Conservation (phyloP, 2,113 vertebrate genomes). For the Phocoena sinus region DNA sequence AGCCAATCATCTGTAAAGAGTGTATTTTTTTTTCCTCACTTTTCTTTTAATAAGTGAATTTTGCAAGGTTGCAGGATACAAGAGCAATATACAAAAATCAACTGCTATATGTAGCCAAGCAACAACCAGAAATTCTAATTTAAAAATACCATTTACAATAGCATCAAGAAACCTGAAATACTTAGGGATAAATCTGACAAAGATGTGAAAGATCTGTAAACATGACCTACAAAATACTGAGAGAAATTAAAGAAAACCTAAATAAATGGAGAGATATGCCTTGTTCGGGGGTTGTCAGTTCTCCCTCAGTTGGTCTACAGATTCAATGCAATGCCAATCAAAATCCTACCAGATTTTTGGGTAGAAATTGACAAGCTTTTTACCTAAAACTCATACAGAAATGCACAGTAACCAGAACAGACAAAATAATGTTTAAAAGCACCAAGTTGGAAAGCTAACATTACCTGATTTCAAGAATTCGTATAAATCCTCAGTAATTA, state of each 20-base stretch:
- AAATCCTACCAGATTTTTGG: background rate
- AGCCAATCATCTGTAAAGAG: background rate
- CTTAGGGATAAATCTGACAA: background rate
- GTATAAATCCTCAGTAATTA: background rate
- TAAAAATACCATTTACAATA: background rate
- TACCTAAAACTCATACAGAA: background rate
- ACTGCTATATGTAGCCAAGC: background rate
- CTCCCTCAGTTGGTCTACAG: background rate
- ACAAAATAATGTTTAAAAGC: background rate
- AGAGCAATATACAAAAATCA: background rate
- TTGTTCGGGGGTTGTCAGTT: background rate
- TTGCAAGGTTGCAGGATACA: background rate
- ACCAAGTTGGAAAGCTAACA: background rate
- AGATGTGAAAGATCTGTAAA: background rate
- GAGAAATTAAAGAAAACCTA: background rate
- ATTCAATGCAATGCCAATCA: background rate
- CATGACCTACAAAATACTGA: background rate
- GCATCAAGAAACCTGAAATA: background rate
- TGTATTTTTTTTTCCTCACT: background rate
- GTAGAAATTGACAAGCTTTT: background rate
- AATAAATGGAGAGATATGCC: background rate
- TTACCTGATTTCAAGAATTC: background rate
- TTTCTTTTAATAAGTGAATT: background rate
- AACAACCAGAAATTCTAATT: background rate
- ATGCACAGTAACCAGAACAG: background rate